Evolutionary conservation across 2,113 vertebrate species (phyloP).

Genomic region (Naja naja): DNA sequence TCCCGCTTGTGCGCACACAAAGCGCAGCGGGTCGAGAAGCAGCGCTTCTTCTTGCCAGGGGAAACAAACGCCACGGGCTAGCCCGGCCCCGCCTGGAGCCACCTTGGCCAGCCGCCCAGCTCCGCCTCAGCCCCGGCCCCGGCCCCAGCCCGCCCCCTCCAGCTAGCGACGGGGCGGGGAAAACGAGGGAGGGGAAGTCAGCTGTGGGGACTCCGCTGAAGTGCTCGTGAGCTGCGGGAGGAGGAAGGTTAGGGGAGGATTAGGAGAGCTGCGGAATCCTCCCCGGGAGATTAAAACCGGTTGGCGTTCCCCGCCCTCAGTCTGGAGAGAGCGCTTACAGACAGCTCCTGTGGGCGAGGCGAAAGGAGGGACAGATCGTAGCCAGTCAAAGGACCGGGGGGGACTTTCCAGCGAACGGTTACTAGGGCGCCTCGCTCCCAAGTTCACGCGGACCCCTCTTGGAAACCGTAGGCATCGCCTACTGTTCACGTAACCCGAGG

Average conservation of each 20-base stretch:
- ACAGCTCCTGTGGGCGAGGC: background rate
- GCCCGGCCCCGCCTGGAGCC: conserved; percentile 22
- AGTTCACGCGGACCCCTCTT: background rate
- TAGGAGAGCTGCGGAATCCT: background rate
- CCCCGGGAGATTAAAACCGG: background rate
- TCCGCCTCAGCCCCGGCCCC: background rate
- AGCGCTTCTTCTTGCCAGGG: conserved; percentile 17
- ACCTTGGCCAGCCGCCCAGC: conserved; percentile 8
- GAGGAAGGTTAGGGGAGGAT: background rate
- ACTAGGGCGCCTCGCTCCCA: background rate
- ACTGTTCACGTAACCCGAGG: background rate
- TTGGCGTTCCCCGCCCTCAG: background rate
- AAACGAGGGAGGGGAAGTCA: background rate
- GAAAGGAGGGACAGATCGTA: background rate
- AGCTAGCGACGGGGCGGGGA: background rate
- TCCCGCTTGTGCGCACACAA: conserved; percentile 24
- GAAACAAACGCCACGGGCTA: conserved; percentile 4
- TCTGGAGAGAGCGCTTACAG: background rate
- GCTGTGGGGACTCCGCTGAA: background rate
- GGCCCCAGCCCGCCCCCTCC: background rate
- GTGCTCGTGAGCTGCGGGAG: background rate
- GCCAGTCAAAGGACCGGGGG: background rate
- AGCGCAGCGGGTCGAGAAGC: conserved; percentile 36
- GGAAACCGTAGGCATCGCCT: background rate
- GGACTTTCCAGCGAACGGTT: background rate